phyloP scores from a whole-genome alignment of 2,888 invertebrate species.

The Microplitis manilae region DNA sequence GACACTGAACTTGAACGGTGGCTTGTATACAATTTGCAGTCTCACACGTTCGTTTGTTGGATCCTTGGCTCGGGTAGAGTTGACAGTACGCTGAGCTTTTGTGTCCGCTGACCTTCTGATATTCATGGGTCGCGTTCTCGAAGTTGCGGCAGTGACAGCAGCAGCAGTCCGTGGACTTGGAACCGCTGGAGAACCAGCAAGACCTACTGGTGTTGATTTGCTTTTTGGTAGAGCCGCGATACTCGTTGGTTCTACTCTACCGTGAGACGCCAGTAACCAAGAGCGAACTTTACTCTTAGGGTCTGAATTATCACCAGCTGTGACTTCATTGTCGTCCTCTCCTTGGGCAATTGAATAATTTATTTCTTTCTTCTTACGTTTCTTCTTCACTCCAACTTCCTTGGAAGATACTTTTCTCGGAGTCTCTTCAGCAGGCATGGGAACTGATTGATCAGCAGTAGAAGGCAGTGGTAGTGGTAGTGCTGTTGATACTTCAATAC shows the following conservation, averaged over 20 bases:
- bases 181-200: conserved; percentile 67
- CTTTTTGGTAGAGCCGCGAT: conserved; percentile 80
- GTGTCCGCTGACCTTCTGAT: conserved; percentile 57
- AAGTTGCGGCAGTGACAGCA: conserved; percentile 79
- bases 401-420: conserved; percentile 56
- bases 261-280: conserved; percentile 82
- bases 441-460: conserved; percentile 47
- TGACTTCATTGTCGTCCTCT: conserved; percentile 74
- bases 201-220: conserved; percentile 86
- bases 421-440: conserved; percentile 11
- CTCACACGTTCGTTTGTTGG: conserved; percentile 75
- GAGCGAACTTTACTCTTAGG: conserved; percentile 87
- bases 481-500: conserved; percentile 57
- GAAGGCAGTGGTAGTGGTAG: conserved; percentile 61
- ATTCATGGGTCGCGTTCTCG: conserved; percentile 65
- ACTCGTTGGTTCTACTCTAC: conserved; percentile 58
- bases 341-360: conserved; percentile 83
- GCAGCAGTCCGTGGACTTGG: conserved; percentile 74
- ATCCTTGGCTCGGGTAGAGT: conserved; percentile 76
- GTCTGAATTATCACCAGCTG: conserved; percentile 74
- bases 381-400: conserved; percentile 73
- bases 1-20: conserved; percentile 89
- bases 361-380: conserved; percentile 81
- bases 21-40: conserved; percentile 89
- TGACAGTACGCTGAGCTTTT: conserved; percentile 82